These are phyloP conservation scores for Galemys pyrenaicus DNA, from an alignment of 2,113 vertebrate genomes.

Conservation along the genomic window DNA sequence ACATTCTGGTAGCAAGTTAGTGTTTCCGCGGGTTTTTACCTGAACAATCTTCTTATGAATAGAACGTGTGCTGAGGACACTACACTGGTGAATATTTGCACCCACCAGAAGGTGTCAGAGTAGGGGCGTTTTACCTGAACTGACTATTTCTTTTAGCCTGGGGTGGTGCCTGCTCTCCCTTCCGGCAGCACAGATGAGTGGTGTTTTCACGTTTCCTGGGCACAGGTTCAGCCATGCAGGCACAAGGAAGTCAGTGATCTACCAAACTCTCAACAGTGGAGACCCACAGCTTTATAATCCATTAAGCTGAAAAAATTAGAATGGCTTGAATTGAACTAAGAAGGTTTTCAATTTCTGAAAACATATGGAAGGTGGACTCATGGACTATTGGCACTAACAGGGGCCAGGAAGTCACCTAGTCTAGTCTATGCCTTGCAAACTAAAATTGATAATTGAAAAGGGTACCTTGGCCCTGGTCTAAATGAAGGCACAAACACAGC, in stretches of 20 bases:
- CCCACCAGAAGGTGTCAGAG: background rate
- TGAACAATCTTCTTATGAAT: background rate
- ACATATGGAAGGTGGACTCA: background rate
- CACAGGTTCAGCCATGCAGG: background rate
- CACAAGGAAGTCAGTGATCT: conserved; percentile 12
- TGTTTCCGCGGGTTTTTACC: background rate
- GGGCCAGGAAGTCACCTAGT: background rate
- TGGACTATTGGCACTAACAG: background rate
- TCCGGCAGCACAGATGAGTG: background rate
- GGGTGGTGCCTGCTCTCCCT: background rate
- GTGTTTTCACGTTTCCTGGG: conserved; percentile 37
- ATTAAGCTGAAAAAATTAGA: conserved; percentile 50
- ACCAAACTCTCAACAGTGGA: conserved; percentile 18
- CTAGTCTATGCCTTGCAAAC: background rate
- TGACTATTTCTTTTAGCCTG: background rate
- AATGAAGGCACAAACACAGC: too few relatives aligned
- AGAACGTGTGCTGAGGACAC: background rate
- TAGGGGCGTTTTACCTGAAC: background rate
- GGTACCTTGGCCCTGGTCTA: too few relatives aligned
- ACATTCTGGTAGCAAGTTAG: background rate
- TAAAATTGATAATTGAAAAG: too few relatives aligned
- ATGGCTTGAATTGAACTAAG: conserved; percentile 26
- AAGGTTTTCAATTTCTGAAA: conserved; percentile 16
- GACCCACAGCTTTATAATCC: background rate
- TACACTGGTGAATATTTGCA: background rate